Evolutionary conservation across 1,140 invertebrate species (phyloP), one percentile per base, ranked within the genome.

Genomic region (Aphelenchoides fujianensis): DNA sequence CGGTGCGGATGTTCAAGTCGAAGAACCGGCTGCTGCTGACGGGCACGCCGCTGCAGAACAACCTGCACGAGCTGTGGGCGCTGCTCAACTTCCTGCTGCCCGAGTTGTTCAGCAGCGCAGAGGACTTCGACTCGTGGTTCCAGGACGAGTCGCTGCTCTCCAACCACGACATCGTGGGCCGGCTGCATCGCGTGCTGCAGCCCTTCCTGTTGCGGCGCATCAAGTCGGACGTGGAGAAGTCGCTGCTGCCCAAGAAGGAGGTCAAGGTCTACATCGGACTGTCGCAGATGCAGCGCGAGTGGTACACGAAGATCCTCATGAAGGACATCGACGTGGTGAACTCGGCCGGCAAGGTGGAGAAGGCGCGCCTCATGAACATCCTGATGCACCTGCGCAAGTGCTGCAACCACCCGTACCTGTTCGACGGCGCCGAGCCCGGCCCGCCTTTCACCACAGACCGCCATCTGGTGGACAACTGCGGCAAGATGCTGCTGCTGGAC

Each of bases 101-200:
- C 0, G 96, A 98, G 87, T 93, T 98, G 0, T 99, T 99, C 85
- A 95, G 95, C 83, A 97, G 93, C 59, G 91, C 95, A 0, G 95
- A 98, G 80, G 94, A 97, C 86, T 97, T 97, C 84, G 95, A 97
- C 85, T 89, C 92, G 1, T 96, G 96, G 95, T 99, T 99, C 79
- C 97, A 97, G 82, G 95, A 94, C 0, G 95, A 95, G 84, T 92
- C 89, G 74, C 96, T 94, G 82, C 85, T 97, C 31, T 81, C 75
- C 3, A 95, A 98, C 84, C 91, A 93, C 84, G 89, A 90, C 27
- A 85, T 99, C 16, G 92, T 98, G 0, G 91, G 94, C 81, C 89
- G 97, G 79, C 87, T 99, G 31, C 97, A 99, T 23, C 72, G 89
- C 88, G 88, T 97, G 2, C 86, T 99, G 0, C 89, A 95, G 79